Evolutionary conservation across 1,140 invertebrate genomes (phyloP).

Genomic region (Heliconius nattereri): DNA sequence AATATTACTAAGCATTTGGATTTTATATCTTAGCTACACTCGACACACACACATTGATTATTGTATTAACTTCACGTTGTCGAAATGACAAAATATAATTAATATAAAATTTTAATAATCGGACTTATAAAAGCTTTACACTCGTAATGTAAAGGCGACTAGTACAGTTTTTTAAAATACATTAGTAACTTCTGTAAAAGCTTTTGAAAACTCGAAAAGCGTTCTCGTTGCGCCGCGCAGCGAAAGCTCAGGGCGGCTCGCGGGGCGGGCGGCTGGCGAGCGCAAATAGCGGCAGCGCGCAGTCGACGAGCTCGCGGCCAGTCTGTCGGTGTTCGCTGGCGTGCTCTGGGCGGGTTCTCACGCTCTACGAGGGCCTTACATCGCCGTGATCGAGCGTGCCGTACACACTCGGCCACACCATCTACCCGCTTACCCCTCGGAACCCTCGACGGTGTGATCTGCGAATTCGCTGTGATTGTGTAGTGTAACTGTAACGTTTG

Average conservation of each 20-base stretch:
- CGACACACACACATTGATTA: no score
- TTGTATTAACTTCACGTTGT: neutral
- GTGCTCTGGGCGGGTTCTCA: conserved; percentile 9
- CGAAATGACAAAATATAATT: neutral
- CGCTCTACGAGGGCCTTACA: conserved; percentile 17
- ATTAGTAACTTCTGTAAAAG: neutral
- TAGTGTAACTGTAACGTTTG: conserved; percentile 47
- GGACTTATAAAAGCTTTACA: neutral
- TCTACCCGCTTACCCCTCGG: conserved; percentile 22
- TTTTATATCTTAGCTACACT: no score
- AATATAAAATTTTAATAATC: neutral
- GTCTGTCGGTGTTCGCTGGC: conserved; percentile 38
- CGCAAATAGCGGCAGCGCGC: conserved; percentile 73
- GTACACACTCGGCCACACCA: conserved; percentile 31
- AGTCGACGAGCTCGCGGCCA: conserved; percentile 56
- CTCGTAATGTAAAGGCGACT: no score
- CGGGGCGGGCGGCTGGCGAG: conserved; percentile 63
- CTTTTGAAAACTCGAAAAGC: conserved; percentile 7
- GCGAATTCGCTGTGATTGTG: conserved; percentile 35
- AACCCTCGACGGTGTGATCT: conserved; percentile 16
- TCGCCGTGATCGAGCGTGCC: conserved; percentile 38
- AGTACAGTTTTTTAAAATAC: neutral
- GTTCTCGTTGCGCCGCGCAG: conserved; percentile 64
- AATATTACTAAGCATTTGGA: no score
- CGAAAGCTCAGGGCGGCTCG: conserved; percentile 69